Evolutionary conservation across 2,888 invertebrate genomes (phyloP).

Genomic region (Busseola fusca): DNA sequence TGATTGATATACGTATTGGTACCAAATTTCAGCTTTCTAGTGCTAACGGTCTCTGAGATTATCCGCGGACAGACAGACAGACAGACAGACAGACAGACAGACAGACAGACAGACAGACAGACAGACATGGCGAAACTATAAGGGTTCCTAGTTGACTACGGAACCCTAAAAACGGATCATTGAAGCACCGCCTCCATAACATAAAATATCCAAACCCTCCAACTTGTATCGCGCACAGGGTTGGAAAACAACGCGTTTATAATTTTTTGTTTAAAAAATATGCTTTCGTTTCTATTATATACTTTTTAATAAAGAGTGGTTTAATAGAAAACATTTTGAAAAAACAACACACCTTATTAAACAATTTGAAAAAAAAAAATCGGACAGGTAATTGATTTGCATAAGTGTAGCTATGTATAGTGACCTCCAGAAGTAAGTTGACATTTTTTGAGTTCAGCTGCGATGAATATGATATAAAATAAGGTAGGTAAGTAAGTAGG

Average conservation of each 20-base stretch:
- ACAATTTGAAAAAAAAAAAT: background rate
- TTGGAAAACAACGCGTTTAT: constrained; percentile 2
- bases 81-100: too few relatives aligned
- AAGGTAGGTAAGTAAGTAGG: too few relatives aligned
- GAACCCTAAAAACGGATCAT: constrained; percentile 62
- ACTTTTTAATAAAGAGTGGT: background rate
- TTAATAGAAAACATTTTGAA: too few relatives aligned
- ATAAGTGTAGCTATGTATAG: background rate
- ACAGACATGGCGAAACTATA: too few relatives aligned
- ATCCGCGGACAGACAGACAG: too few relatives aligned
- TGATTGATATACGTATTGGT: too few relatives aligned
- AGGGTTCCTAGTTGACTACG: too few relatives aligned
- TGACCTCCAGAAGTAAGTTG: background rate
- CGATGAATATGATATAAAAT: background rate
- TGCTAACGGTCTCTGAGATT: too few relatives aligned
- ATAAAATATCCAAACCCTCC: constrained; percentile 69
- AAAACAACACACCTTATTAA: background rate
- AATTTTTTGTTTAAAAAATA: background rate
- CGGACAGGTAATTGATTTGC: background rate
- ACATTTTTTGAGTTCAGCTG: background rate
- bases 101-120: too few relatives aligned
- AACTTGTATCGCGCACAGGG: constrained; percentile 57
- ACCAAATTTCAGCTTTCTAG: too few relatives aligned
- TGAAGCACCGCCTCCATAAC: constrained; percentile 62
- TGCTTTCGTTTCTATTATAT: background rate